phyloP scores from a whole-genome alignment of 1,140 invertebrate genomes.

The Pseudomyrmex dendroicus region DNA sequence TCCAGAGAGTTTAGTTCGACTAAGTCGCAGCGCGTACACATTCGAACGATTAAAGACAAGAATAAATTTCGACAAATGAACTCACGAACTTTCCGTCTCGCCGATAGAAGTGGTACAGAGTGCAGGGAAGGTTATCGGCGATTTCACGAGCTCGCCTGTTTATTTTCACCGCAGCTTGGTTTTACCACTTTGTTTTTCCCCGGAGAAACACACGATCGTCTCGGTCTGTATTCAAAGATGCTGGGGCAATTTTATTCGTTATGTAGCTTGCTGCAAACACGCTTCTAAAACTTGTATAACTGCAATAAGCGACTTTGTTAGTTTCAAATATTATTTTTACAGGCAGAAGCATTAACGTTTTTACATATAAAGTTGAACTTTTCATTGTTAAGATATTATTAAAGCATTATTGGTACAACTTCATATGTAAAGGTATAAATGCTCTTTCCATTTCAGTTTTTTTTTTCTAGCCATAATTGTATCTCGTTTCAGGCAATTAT shows the following conservation, averaged over 20 bases:
- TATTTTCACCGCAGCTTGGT: neutral
- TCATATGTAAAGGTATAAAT: too few relatives aligned
- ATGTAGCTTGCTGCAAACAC: neutral
- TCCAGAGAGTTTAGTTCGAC: neutral
- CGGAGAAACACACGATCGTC: conserved; percentile 7
- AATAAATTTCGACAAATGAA: conserved; percentile 49
- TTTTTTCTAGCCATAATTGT: conserved; percentile 1
- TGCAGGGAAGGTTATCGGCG: conserved; percentile 23
- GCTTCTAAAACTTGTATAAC: neutral
- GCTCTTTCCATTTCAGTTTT: neutral
- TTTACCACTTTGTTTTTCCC: conserved; percentile 41
- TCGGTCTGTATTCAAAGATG: conserved; percentile 41
- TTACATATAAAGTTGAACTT: too few relatives aligned
- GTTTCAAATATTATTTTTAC: conserved; percentile 8
- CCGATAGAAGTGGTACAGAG: conserved; percentile 20
- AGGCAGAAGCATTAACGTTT: neutral
- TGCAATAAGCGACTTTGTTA: conserved; percentile 17
- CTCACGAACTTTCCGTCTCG: neutral
- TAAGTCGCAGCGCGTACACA: neutral
- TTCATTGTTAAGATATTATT: too few relatives aligned
- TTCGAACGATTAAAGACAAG: conserved; percentile 22
- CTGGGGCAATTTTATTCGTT: conserved; percentile 32
- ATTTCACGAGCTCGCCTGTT: conserved; percentile 20
- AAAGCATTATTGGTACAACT: too few relatives aligned
- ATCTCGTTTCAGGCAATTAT: conserved; percentile 27